Conservation (phyloP, 92 coral and sea anemone genomes). For the Parazoanthus atlanticus region DNA sequence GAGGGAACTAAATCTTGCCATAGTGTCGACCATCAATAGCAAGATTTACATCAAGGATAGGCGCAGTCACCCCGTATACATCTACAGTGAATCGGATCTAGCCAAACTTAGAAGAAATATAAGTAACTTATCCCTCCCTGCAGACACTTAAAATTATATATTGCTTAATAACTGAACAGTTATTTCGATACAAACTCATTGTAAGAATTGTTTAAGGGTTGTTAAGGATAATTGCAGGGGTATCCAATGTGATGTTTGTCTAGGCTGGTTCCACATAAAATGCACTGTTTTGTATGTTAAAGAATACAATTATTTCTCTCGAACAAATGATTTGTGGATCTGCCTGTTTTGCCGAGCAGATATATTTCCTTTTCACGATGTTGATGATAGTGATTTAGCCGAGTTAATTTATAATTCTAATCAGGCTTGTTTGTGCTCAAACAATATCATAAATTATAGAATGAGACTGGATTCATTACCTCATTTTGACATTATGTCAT, state of each 20-base stretch:
- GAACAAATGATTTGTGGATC: slow-evolving; percentile 2
- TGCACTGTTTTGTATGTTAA: not conserved
- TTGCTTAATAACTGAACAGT: no score
- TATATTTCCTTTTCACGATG: not conserved
- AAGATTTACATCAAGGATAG: slow-evolving; percentile 14
- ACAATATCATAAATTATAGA: slow-evolving; percentile 12
- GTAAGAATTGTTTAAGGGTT: not conserved
- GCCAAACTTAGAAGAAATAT: slow-evolving; percentile 34
- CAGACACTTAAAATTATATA: no score
- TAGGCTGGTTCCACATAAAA: slow-evolving; percentile 19
- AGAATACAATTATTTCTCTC: slow-evolving; percentile 11
- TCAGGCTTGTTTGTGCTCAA: slow-evolving; percentile 20
- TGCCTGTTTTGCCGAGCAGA: slow-evolving; percentile 8
- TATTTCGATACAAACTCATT: not conserved
- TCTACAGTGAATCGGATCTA: slow-evolving; percentile 20
- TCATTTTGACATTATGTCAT: no score
- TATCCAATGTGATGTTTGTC: slow-evolving; percentile 12
- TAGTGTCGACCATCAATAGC: slow-evolving; percentile 21
- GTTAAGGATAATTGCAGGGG: slow-evolving; percentile 1
- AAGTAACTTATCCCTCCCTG: not conserved
- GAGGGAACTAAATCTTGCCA: slow-evolving; percentile 17
- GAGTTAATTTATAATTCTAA: not conserved
- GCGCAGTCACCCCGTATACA: slow-evolving; percentile 34
- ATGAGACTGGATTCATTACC: not conserved
- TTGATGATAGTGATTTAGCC: not conserved